Evolutionary conservation across 2,113 vertebrate species (phyloP), one percentile per base, ranked within the genome.

Genomic region (Apistogramma diplotaenia): DNA sequence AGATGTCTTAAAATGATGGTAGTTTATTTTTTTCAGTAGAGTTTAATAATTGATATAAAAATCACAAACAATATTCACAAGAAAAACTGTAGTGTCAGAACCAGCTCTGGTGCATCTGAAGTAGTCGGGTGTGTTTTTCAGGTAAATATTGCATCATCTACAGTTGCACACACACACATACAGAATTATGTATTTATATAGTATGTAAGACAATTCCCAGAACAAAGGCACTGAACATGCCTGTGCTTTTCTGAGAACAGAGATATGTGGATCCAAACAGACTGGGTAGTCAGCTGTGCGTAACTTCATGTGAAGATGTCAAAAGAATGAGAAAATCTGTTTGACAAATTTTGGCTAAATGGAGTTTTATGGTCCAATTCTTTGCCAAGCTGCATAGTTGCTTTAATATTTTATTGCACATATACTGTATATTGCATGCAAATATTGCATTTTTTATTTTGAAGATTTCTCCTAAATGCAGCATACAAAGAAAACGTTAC

Each of bases 241-340:
- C 3, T 11, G 21, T 57, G 51, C n/a, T 19, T 40, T 74, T 54
- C 72, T 16, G 15, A 60, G 43, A 76, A 9, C 8, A 37, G 62
- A 23, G 35, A 51, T 27, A 31, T 70, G 51, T 67, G 55, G n/a
- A 37, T 74, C 35, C 71, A 49, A 85, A 76, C 74, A 59, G n/a
- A 55, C 7, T 35, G 37, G 23, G 79, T 84, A 53, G 82, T 79
- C 76, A 80, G 61, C 60, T 62, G 62, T 35, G 60, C 15, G 27
- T 73, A 77, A 85, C 73, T 59, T 61, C 53, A 76, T 25, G 56
- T 29, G 9, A 49, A 43, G 6, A 29, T 70, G 9, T 70, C 65
- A 29, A n/a, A 16, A 4, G 62, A 70, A 0, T 29, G 23, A 49
- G 62, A 49, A 70, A 49, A 70, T 70, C 21, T 29, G 19, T 49